Conservation (phyloP, 2,888 invertebrate species). For the Acleris laterana region DNA sequence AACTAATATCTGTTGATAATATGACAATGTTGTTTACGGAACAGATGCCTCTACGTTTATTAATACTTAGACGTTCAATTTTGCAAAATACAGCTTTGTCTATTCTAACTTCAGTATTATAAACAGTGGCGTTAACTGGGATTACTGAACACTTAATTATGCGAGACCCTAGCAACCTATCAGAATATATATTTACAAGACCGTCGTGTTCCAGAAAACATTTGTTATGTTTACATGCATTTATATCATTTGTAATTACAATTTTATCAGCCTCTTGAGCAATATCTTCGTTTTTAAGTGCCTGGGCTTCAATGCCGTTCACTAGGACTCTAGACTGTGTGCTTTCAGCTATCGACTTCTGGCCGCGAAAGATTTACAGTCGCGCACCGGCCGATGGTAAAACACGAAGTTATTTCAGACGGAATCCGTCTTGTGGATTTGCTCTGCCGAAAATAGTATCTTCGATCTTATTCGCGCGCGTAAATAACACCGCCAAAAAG, state of each 20-base stretch:
- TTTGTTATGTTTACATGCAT: conserved; percentile 16
- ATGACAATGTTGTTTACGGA: conserved; percentile 7
- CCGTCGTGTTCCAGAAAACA: conserved; percentile 12
- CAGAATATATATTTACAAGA: too few species aligned
- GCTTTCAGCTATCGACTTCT: conserved; percentile 72
- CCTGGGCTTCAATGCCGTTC: conserved; percentile 46
- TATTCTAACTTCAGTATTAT: background rate
- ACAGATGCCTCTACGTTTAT: too few species aligned
- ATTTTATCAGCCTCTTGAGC: conserved; percentile 50
- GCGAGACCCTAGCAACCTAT: too few species aligned
- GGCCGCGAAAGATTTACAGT: conserved; percentile 74
- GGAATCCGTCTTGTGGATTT: conserved; percentile 78
- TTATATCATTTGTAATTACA: conserved; percentile 39
- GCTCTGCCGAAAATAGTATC: conserved; percentile 78
- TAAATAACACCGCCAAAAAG: conserved; percentile 62
- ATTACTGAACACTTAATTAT: too few species aligned
- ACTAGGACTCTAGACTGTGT: conserved; percentile 58
- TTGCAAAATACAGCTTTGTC: background rate
- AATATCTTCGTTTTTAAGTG: conserved; percentile 50
- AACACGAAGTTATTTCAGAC: conserved; percentile 76
- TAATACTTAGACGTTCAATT: too few species aligned
- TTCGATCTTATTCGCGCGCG: conserved; percentile 75
- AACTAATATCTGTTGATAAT: conserved; percentile 41
- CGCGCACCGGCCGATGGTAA: conserved; percentile 62
- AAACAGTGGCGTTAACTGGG: too few species aligned